These are phyloP conservation scores for Hycleus cichorii DNA, from an alignment of 1,140 invertebrate genomes.

Conservation along the genomic window DNA sequence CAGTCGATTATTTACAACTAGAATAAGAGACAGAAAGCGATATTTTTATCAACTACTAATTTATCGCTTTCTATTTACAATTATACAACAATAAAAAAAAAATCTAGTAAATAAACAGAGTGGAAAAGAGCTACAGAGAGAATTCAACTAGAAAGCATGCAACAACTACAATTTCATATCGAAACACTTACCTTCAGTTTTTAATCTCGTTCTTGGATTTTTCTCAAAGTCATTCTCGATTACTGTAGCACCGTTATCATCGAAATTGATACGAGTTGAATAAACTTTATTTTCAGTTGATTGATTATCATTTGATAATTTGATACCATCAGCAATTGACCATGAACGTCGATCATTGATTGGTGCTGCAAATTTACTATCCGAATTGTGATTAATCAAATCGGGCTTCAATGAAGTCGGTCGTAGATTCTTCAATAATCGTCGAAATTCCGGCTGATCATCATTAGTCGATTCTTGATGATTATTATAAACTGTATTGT, in stretches of 20 bases:
- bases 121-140: neutral
- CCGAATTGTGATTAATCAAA: slow-evolving; percentile 20
- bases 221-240: slow-evolving; percentile 31
- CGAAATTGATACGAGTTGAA: slow-evolving; percentile 52
- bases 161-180: no score
- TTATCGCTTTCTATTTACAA: neutral
- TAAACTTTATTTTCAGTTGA: slow-evolving; percentile 40
- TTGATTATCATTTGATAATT: slow-evolving; percentile 36
- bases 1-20: slow-evolving; percentile 7
- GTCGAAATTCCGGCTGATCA: slow-evolving; percentile 39
- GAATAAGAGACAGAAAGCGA: neutral
- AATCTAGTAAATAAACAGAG: slow-evolving; percentile 5
- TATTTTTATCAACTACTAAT: neutral
- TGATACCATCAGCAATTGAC: slow-evolving; percentile 46
- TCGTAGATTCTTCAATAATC: slow-evolving; percentile 35
- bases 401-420: slow-evolving; percentile 26
- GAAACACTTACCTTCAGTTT: neutral
- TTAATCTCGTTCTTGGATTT: neutral
- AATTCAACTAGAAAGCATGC: slow-evolving; percentile 7
- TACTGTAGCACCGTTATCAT: slow-evolving; percentile 41
- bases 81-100: neutral
- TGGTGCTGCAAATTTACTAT: slow-evolving; percentile 18
- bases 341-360: slow-evolving; percentile 34
- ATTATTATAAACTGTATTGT: slow-evolving; percentile 23
- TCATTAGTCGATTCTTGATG: slow-evolving; percentile 12